Evolutionary conservation across 2,113 vertebrate genomes (phyloP).

Genomic region (Mystacornis crossleyi): DNA sequence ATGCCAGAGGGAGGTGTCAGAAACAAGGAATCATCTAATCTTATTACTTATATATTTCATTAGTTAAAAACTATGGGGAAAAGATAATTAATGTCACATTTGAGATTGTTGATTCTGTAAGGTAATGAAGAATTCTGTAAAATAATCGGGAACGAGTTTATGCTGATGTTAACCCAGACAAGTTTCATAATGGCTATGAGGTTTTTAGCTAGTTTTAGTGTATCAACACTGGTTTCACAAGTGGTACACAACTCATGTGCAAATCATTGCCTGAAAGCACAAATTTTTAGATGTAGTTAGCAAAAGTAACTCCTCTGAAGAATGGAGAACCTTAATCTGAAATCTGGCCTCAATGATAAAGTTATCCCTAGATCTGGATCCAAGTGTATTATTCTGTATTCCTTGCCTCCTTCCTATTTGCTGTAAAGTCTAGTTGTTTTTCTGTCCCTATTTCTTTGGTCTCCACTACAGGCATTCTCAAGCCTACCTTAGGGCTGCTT

Average conservation of each 20-base stretch:
- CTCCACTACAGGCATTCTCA: neutral
- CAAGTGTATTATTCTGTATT: neutral
- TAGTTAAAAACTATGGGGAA: neutral
- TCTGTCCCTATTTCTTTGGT: neutral
- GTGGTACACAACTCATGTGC: rapidly evolving
- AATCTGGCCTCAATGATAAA: neutral
- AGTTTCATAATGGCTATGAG: neutral
- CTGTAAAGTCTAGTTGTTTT: neutral
- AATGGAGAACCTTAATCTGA: neutral
- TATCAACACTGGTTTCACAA: neutral
- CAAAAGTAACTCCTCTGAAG: neutral
- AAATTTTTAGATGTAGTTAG: neutral
- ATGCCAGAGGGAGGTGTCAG: neutral
- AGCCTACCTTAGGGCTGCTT: neutral
- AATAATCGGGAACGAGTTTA: neutral
- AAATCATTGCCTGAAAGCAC: neutral
- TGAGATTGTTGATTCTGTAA: neutral
- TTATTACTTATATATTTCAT: neutral
- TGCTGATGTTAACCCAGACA: neutral
- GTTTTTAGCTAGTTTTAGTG: neutral
- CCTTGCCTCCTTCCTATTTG: neutral
- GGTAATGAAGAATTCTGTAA: neutral
- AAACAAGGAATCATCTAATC: neutral
- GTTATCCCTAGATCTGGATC: neutral
- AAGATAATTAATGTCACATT: neutral